Evolutionary conservation across 2,888 invertebrate species (phyloP), one percentile per base, ranked within the genome.

Genomic region (Ichneumoninae sp.): DNA sequence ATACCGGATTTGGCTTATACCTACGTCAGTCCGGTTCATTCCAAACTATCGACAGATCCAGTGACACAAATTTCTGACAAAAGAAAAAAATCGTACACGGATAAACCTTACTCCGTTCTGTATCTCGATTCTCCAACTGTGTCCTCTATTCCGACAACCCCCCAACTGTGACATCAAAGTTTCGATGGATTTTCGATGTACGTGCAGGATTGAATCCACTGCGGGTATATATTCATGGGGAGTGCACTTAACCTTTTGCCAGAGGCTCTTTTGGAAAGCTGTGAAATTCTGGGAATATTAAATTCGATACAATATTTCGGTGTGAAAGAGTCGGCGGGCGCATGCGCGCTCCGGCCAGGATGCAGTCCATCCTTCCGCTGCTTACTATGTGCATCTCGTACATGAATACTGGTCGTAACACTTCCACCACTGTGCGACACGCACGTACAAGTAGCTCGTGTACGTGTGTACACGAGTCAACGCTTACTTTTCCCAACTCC

Each of bases 151-250:
- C 22, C 50, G 7, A 13, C 36, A 57, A 60, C 69, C 44, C 22
- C 10, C 69, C n/a, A 22, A 82, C 70, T 52, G 16, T 22, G 26
- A 65, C 69, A 71, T 75, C 50, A 77, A 82, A 82, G 71, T 85
- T 84, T 76, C 62, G 44, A 85, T 85, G 82, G 68, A 82, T 82
- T 85, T 82, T 77, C 79, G 19, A 80, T 85, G 84, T 82, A 80
- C 10, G 8, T 66, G 60, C 69, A 69, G 68, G 76, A 82, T 54
- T 19, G 54, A 77, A 80, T 69, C 44, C 36, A 47, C 72, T 54
- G 19, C 19, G 36, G 60, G 72, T 72, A 69, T 54, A 74, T 47
- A 22, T 60, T 72, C 72, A 26, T 36, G 50, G 54, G 50, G 36
- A 13, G 54, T 71, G 72, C 79, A 82, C 80, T 85, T 62, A 77